Percentiles rank a stretch among this genome's conserved stretches.
Conservation (phyloP, 2,888 invertebrate species). For the Pimpla rufipes region DNA sequence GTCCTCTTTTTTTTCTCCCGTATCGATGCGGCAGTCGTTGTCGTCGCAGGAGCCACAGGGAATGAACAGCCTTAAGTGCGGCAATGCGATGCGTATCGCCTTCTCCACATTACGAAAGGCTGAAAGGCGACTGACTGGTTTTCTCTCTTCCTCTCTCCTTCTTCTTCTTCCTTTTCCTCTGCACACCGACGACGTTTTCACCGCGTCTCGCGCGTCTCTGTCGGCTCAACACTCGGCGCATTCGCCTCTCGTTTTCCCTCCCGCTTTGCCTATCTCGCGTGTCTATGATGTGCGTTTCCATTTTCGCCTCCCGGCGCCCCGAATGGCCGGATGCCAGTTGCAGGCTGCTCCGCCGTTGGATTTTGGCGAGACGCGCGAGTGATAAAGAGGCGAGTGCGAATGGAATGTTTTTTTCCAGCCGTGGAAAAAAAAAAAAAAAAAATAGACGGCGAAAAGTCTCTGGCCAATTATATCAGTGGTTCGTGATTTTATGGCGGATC, state of each 20-base stretch:
- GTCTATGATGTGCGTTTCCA: conserved; percentile 77
- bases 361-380: conserved; percentile 64
- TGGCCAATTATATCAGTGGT: neutral
- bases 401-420: too few relatives aligned
- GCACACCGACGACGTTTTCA: conserved; percentile 49
- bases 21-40: conserved; percentile 11
- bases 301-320: conserved; percentile 76
- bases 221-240: conserved; percentile 39
- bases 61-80: conserved; percentile 82
- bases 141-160: neutral
- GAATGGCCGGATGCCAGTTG: conserved; percentile 81
- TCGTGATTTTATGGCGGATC: too few relatives aligned
- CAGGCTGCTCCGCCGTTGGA: conserved; percentile 69
- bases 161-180: too few relatives aligned
- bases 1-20: conserved; percentile 22
- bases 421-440: conserved; percentile 12
- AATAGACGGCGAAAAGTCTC: conserved; percentile 7
- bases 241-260: conserved; percentile 59
- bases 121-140: conserved; percentile 54
- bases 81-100: conserved; percentile 82
- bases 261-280: conserved; percentile 48
- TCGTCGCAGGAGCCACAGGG: conserved; percentile 73
- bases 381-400: conserved; percentile 67
- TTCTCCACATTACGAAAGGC: conserved; percentile 82
- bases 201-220: conserved; percentile 50